phyloP scores from a whole-genome alignment of 2,113 vertebrate species.

The Cephalopterus ornatus region DNA sequence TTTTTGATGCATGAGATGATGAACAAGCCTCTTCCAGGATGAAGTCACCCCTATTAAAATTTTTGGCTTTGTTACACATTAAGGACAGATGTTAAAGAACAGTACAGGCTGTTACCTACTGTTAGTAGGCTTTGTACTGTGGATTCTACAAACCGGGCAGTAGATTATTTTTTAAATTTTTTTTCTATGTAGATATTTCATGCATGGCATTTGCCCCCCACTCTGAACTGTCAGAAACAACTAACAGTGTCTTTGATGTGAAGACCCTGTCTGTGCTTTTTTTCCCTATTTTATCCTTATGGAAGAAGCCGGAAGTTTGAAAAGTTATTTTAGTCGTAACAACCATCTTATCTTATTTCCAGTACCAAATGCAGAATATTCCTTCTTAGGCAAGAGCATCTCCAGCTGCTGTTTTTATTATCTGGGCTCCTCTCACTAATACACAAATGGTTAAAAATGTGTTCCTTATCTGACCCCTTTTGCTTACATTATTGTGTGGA shows the following conservation, averaged over 20 bases:
- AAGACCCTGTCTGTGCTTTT: not conserved
- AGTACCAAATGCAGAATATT: not conserved
- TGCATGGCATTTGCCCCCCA: not conserved
- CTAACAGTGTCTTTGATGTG: not conserved
- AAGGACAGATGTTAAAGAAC: conserved; percentile 38
- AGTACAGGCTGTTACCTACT: not conserved
- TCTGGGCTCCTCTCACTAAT: not conserved
- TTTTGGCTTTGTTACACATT: conserved; percentile 15
- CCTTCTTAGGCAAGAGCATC: not conserved
- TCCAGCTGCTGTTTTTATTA: not conserved
- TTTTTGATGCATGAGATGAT: not conserved
- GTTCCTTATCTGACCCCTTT: not conserved
- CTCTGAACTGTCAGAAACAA: not conserved
- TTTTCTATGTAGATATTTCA: not conserved
- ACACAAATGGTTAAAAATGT: not conserved
- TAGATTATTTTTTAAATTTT: not conserved
- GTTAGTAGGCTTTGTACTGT: not conserved
- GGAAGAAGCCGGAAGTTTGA: not conserved
- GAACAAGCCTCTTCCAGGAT: not conserved
- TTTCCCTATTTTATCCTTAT: not conserved
- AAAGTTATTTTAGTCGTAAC: not conserved
- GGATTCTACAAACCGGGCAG: not conserved
- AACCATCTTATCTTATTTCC: not conserved
- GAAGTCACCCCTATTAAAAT: conserved; percentile 13
- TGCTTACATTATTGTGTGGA: not conserved